Evolutionary conservation across 2,113 vertebrate species (phyloP).

Genomic region (Otus sunia): DNA sequence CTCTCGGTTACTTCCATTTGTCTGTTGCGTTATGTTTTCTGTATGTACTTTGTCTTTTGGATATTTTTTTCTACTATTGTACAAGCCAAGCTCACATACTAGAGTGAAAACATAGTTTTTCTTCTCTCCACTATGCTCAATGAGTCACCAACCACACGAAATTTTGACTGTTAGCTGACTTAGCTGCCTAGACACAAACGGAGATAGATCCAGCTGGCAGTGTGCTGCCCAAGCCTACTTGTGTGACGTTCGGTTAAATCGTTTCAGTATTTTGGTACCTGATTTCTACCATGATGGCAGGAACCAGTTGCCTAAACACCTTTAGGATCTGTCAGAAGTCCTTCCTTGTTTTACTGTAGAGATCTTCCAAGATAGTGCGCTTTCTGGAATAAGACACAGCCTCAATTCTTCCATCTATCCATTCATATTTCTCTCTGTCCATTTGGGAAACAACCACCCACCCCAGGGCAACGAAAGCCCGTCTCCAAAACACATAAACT

Average conservation of each 20-base stretch:
- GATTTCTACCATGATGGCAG: neutral
- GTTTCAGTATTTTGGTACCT: neutral
- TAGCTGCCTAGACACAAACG: neutral
- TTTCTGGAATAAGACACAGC: neutral
- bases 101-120: neutral
- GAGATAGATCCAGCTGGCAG: neutral
- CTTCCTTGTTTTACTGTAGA: neutral
- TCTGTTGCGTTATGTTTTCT: rapidly evolving
- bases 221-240: neutral
- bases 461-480: neutral
- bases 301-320: neutral
- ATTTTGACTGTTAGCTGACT: neutral
- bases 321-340: neutral
- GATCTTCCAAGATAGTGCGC: neutral
- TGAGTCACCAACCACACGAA: neutral
- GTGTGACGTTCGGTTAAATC: rapidly evolving
- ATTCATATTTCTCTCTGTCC: neutral
- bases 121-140: rapidly evolving
- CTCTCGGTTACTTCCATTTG: neutral
- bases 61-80: neutral
- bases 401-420: neutral
- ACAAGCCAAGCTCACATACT: neutral
- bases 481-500: neutral
- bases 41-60: neutral
- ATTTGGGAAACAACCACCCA: rapidly evolving